Percentiles rank a stretch among this genome's conserved stretches.
Evolutionary conservation across 2,888 invertebrate species (phyloP).

Genomic region (Lydus trimaculatus): DNA sequence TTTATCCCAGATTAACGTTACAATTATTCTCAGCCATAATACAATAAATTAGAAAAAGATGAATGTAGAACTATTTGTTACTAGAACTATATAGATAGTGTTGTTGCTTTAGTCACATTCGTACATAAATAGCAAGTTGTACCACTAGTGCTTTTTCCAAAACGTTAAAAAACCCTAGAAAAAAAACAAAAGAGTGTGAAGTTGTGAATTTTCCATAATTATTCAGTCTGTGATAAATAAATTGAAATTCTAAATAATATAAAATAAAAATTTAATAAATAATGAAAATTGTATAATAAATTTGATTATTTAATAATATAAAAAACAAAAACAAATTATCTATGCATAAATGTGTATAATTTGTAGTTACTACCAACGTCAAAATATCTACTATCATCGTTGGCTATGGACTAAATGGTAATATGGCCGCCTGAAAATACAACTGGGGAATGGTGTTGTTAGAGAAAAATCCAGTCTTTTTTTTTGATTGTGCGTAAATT

Average conservation of each 20-base stretch:
- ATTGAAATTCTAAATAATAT: constrained; percentile 46
- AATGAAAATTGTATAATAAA: constrained; percentile 34
- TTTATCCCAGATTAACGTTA: not conserved
- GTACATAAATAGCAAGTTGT: not conserved
- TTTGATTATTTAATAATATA: too few relatives aligned
- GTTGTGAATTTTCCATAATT: constrained; percentile 45
- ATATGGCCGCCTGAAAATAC: constrained; percentile 59
- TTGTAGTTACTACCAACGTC: constrained; percentile 44
- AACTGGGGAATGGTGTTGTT: constrained; percentile 24
- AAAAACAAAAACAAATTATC: too few relatives aligned
- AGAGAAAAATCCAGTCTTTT: constrained; percentile 54
- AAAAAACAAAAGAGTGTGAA: not conserved
- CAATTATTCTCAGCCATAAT: not conserved
- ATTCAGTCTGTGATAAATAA: constrained; percentile 54
- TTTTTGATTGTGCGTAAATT: constrained; percentile 42
- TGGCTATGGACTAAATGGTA: constrained; percentile 49
- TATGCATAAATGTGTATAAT: not conserved
- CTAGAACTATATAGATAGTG: not conserved
- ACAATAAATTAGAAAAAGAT: not conserved
- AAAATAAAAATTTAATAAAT: constrained; percentile 22
- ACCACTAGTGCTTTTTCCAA: not conserved
- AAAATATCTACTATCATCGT: constrained; percentile 55
- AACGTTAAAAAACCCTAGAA: not conserved
- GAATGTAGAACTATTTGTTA: not conserved
- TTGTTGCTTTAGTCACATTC: constrained; percentile 4